phyloP scores from a whole-genome alignment of 2,113 vertebrate genomes.

The Rhegmatorhina hoffmannsi region DNA sequence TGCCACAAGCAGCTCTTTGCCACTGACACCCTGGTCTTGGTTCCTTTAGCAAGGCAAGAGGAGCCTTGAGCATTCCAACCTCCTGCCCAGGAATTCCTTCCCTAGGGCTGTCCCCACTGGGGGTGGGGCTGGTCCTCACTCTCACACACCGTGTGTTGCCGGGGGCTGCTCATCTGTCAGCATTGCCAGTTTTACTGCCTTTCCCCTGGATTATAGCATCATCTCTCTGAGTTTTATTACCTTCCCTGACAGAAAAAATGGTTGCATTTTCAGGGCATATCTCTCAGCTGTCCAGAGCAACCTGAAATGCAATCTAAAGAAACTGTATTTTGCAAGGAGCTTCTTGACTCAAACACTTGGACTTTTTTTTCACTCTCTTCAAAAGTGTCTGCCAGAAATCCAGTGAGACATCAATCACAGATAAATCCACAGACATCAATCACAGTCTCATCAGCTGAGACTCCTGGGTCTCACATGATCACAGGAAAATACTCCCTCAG shows the following conservation, averaged over 20 bases:
- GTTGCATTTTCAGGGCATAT: neutral
- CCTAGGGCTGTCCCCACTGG: neutral
- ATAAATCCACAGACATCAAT: neutral
- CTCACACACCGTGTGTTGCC: neutral
- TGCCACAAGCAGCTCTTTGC: neutral
- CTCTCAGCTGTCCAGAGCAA: neutral
- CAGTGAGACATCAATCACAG: neutral
- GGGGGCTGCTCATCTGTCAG: neutral
- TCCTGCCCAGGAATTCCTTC: neutral
- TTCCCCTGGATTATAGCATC: neutral
- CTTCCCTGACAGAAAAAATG: neutral
- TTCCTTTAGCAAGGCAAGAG: neutral
- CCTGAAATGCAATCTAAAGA: neutral
- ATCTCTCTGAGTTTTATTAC: neutral
- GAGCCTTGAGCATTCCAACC: fast-evolving
- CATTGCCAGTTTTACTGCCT: neutral
- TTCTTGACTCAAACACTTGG: neutral
- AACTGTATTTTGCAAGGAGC: neutral
- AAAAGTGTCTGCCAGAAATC: neutral
- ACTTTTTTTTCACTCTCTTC: neutral
- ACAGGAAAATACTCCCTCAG: neutral
- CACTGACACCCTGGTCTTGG: fast-evolving
- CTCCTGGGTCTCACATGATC: neutral
- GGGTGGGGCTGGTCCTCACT: fast-evolving
- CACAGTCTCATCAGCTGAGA: neutral